Conservation (phyloP, 2,797 vertebrate genomes). For the Helicolenus hilgendorfi region DNA sequence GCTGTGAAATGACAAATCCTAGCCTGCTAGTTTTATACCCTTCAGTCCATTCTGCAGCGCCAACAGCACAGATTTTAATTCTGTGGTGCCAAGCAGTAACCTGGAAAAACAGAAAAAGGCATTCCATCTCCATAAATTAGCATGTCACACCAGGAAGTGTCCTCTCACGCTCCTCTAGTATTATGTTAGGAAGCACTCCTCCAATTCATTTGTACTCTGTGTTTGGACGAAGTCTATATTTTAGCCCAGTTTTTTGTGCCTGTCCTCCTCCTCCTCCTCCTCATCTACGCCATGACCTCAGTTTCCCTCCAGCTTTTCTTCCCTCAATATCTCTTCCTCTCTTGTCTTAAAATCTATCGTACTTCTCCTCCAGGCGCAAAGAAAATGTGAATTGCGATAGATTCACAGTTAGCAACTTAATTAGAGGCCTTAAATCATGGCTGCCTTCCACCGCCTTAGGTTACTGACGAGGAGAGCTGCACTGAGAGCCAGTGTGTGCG, state of each 20-base stretch:
- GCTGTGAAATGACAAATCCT: slow-evolving; percentile 58
- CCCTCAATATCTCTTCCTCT: slow-evolving; percentile 32
- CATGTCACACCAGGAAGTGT: slow-evolving; percentile 18
- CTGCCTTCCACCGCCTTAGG: slow-evolving; percentile 60
- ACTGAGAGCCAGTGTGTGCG: neutral
- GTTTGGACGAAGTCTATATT: slow-evolving; percentile 23
- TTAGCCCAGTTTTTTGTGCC: slow-evolving; percentile 17
- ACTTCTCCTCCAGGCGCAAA: slow-evolving; percentile 31
- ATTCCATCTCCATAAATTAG: slow-evolving; percentile 66
- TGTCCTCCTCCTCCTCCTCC: neutral
- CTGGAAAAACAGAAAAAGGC: slow-evolving; percentile 41
- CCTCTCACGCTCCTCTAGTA: slow-evolving; percentile 21
- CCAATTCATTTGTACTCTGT: slow-evolving; percentile 9
- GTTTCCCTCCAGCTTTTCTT: slow-evolving; percentile 37
- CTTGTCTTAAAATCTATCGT: slow-evolving; percentile 60
- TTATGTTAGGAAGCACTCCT: slow-evolving; percentile 21
- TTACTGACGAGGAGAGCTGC: slow-evolving; percentile 33
- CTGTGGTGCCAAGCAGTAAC: slow-evolving; percentile 34
- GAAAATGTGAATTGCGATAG: slow-evolving; percentile 73
- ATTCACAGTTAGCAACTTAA: slow-evolving; percentile 84
- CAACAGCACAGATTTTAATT: slow-evolving; percentile 55
- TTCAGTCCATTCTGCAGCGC: neutral
- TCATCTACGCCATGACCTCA: slow-evolving; percentile 10
- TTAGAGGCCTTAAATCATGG: slow-evolving; percentile 83
- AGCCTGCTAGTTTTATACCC: slow-evolving; percentile 25